Conservation (phyloP, 2,113 vertebrate genomes). For the Neotoma lepida region DNA sequence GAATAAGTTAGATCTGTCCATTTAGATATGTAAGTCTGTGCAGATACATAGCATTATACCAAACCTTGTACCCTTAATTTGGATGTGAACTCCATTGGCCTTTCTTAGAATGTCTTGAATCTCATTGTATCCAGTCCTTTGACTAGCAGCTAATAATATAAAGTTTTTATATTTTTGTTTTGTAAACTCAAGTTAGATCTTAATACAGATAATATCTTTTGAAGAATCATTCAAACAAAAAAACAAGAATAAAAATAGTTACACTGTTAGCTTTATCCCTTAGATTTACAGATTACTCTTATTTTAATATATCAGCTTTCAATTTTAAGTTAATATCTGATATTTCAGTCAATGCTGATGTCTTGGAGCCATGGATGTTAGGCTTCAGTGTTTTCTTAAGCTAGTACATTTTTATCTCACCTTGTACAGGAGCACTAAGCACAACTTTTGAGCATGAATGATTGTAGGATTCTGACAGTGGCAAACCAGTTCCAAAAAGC, state of each 20-base stretch:
- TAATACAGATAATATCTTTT: neutral
- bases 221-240: neutral
- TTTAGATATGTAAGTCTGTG: neutral
- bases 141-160: neutral
- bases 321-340: neutral
- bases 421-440: constrained; percentile 31
- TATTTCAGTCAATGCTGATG: neutral
- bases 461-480: constrained; percentile 23
- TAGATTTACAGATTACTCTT: constrained; percentile 6
- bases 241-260: constrained; percentile 27
- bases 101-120: constrained; percentile 5
- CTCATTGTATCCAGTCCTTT: neutral
- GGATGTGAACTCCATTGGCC: neutral
- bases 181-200: neutral
- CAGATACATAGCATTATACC: neutral
- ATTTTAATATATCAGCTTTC: neutral
- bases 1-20: neutral
- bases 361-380: neutral
- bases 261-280: neutral
- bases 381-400: neutral
- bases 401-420: neutral
- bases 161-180: constrained; percentile 25
- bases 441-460: constrained; percentile 6
- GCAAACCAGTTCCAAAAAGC: neutral
- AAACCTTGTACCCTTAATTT: constrained; percentile 21